Conservation (phyloP, 2,797 vertebrate species). For the Chrysocyon brachyurus region DNA sequence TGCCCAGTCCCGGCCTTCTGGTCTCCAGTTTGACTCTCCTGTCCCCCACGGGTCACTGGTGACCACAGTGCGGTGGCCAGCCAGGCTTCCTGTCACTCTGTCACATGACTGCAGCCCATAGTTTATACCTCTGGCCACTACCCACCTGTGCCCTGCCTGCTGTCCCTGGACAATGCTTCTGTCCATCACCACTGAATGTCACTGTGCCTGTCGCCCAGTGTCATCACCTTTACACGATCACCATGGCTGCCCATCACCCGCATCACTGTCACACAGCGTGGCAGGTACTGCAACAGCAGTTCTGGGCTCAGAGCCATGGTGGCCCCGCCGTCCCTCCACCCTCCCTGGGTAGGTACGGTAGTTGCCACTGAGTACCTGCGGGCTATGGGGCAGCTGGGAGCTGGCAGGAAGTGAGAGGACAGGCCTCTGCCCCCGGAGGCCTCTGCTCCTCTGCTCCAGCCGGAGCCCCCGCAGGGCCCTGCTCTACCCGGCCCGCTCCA, state of each 20-base stretch:
- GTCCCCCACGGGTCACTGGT: not conserved
- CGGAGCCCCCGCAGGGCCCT: too few relatives aligned
- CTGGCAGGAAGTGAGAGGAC: not conserved
- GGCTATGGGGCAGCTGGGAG: not conserved
- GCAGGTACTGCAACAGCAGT: not conserved
- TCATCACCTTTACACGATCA: not conserved
- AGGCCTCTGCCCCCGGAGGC: not conserved
- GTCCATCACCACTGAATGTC: not conserved
- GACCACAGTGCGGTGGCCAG: not conserved
- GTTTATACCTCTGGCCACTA: not conserved
- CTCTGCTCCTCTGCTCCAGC: not conserved
- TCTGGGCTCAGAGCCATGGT: accelerated
- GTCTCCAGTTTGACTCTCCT: not conserved
- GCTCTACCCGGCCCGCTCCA: not conserved
- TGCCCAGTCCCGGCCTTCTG: not conserved
- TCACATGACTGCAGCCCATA: not conserved
- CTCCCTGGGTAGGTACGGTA: not conserved
- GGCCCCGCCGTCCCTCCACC: not conserved
- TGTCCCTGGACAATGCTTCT: not conserved
- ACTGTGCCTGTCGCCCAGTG: not conserved
- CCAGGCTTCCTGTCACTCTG: not conserved
- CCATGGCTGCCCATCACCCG: not conserved
- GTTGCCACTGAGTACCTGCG: not conserved
- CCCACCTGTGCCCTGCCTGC: not conserved
- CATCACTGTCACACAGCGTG: not conserved